Percentiles rank a stretch among this genome's conserved stretches.
phyloP scores from a whole-genome alignment of 2,113 vertebrate species.

The Sclerurus mexicanus region DNA sequence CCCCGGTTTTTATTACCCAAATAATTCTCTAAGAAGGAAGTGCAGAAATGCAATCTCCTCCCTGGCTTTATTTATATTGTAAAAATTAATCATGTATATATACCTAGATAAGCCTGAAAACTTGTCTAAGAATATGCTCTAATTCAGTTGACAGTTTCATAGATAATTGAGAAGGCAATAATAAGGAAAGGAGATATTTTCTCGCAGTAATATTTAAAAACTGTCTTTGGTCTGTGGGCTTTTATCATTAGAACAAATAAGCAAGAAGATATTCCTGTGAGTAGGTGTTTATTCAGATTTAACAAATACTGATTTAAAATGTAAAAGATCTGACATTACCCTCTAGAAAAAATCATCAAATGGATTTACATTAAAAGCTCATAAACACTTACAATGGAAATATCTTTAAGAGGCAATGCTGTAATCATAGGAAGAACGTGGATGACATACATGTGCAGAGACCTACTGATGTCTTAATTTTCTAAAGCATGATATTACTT shows the following conservation, averaged over 20 bases:
- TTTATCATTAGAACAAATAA: not conserved
- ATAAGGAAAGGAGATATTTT: not conserved
- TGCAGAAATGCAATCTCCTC: not conserved
- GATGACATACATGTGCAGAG: not conserved
- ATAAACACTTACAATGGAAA: not conserved
- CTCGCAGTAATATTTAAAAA: not conserved
- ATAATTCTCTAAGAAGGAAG: not conserved
- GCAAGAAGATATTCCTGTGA: not conserved
- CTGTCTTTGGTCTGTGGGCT: not conserved
- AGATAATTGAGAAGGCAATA: not conserved
- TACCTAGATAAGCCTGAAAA: not conserved
- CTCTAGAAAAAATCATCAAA: not conserved
- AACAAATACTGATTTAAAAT: not conserved
- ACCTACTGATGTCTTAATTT: not conserved
- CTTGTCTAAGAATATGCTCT: not conserved
- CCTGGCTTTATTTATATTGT: not conserved
- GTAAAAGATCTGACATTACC: not conserved
- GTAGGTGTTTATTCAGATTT: not conserved
- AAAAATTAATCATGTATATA: not conserved
- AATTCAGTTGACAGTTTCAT: not conserved
- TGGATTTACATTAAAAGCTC: not conserved
- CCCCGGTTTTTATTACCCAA: not conserved
- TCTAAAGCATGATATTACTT: not conserved
- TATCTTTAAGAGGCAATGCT: not conserved
- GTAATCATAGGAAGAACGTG: not conserved